Percentiles rank a stretch among this genome's conserved stretches.
Evolutionary conservation across 2,797 vertebrate genomes (phyloP).

Genomic region (Phataginus tetradactyla): DNA sequence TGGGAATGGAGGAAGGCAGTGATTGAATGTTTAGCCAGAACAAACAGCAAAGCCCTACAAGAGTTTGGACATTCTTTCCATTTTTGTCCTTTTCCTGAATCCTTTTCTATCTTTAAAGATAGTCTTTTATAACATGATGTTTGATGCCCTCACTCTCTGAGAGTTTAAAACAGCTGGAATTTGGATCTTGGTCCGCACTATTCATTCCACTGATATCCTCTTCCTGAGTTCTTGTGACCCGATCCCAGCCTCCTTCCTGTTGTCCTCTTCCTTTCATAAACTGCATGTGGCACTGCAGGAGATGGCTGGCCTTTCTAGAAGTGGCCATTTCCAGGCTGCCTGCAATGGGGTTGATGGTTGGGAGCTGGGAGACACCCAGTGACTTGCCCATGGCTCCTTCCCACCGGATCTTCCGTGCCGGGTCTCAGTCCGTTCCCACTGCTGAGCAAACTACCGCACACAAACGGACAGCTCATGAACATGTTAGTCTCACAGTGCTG

Average conservation of each 20-base stretch:
- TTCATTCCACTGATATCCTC: constrained; percentile 82
- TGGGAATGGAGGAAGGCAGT: constrained; percentile 95
- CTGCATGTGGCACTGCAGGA: constrained; percentile 7
- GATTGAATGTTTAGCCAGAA: constrained; percentile 95
- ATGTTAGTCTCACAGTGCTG: neutral
- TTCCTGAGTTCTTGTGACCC: constrained; percentile 80
- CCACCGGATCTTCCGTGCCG: constrained; percentile 73
- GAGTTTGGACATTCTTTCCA: constrained; percentile 81
- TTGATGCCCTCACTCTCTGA: constrained; percentile 79
- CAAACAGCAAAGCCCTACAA: constrained; percentile 91
- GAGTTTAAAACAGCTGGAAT: constrained; percentile 78
- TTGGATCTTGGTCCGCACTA: constrained; percentile 84
- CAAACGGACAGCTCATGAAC: neutral
- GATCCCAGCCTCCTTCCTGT: constrained; percentile 66
- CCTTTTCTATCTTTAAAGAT: constrained; percentile 85
- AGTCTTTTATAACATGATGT: constrained; percentile 85
- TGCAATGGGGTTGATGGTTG: constrained; percentile 65
- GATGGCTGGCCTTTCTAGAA: constrained; percentile 73
- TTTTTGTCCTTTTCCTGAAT: constrained; percentile 79
- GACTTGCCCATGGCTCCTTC: constrained; percentile 79
- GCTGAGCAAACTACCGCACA: neutral
- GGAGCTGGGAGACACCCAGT: constrained; percentile 49
- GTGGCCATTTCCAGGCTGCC: constrained; percentile 76
- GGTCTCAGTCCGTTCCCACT: neutral
- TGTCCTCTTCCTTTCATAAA: constrained; percentile 70